Conservation (phyloP, 2,113 vertebrate genomes). For the Oryzias curvinotus region DNA sequence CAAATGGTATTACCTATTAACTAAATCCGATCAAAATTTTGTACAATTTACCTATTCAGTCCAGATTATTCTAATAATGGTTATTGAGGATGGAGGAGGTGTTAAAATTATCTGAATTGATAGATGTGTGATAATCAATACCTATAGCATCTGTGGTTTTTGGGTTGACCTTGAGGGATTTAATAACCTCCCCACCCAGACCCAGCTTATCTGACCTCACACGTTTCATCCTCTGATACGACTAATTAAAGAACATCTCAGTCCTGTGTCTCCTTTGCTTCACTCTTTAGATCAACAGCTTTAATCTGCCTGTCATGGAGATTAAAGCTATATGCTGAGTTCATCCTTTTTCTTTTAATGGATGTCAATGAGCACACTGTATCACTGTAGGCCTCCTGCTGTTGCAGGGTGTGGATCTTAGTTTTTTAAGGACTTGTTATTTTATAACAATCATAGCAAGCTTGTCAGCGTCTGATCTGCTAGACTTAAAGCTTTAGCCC, state of each 20-base stretch:
- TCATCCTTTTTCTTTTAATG: slow-evolving; percentile 68
- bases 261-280: slow-evolving; percentile 27
- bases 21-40: too few species aligned
- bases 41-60: too few species aligned
- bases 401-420: slow-evolving; percentile 15
- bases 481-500: slow-evolving; percentile 1
- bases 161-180: slow-evolving; percentile 8
- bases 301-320: slow-evolving; percentile 58
- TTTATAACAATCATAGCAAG: slow-evolving; percentile 13
- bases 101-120: slow-evolving; percentile 29
- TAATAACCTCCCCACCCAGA: slow-evolving; percentile 24
- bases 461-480: slow-evolving; percentile 4
- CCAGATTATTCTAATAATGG: not conserved
- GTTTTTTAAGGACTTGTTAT: slow-evolving; percentile 8
- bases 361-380: slow-evolving; percentile 48
- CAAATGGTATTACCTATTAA: too few species aligned
- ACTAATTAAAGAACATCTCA: slow-evolving; percentile 52
- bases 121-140: slow-evolving; percentile 70
- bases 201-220: slow-evolving; percentile 18
- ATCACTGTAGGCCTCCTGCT: slow-evolving; percentile 17
- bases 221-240: slow-evolving; percentile 32
- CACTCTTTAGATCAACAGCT: slow-evolving; percentile 25
- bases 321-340: slow-evolving; percentile 77
- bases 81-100: too few species aligned
- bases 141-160: slow-evolving; percentile 48